These are phyloP conservation scores for Sminthurides aquaticus DNA, from an alignment of 2,888 invertebrate species.

Conservation along the genomic window DNA sequence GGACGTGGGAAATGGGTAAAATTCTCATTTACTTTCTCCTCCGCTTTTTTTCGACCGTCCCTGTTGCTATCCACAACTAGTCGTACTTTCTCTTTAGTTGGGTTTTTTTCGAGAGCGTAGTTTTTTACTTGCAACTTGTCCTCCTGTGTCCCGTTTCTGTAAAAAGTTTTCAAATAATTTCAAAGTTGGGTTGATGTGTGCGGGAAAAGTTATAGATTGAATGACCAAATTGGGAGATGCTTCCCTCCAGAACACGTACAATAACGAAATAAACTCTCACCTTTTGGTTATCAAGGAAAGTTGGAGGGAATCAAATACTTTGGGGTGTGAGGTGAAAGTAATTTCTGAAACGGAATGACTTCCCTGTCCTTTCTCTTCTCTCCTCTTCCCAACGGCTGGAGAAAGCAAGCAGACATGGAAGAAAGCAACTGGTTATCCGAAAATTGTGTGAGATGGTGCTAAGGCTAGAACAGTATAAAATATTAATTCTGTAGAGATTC, in stretches of 20 bases:
- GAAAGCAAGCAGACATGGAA: too few relatives aligned
- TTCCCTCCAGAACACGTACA: neutral
- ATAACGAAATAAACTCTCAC: neutral
- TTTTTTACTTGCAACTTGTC: slow-evolving; percentile 3
- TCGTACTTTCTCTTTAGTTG: too few relatives aligned
- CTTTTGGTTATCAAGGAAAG: neutral
- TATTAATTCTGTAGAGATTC: too few relatives aligned
- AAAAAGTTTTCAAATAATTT: slow-evolving; percentile 30
- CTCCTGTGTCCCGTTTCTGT: slow-evolving; percentile 15
- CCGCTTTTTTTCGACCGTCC: neutral
- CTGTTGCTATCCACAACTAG: too few relatives aligned
- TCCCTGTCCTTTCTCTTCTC: neutral
- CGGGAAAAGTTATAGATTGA: neutral
- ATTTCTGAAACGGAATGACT: neutral
- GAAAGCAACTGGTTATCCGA: too few relatives aligned
- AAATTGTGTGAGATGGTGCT: too few relatives aligned
- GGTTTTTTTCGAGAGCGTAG: neutral
- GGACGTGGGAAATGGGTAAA: slow-evolving; percentile 4
- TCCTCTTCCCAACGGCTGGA: neutral
- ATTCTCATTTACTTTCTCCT: slow-evolving; percentile 4
- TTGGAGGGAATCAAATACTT: neutral
- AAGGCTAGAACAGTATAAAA: too few relatives aligned
- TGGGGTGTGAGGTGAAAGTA: neutral
- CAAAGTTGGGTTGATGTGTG: slow-evolving; percentile 22
- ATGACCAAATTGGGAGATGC: slow-evolving; percentile 20